Base-by-base conservation (phyloP, 1,140 invertebrate species). In the Lutraria rhynchaena region DNA sequence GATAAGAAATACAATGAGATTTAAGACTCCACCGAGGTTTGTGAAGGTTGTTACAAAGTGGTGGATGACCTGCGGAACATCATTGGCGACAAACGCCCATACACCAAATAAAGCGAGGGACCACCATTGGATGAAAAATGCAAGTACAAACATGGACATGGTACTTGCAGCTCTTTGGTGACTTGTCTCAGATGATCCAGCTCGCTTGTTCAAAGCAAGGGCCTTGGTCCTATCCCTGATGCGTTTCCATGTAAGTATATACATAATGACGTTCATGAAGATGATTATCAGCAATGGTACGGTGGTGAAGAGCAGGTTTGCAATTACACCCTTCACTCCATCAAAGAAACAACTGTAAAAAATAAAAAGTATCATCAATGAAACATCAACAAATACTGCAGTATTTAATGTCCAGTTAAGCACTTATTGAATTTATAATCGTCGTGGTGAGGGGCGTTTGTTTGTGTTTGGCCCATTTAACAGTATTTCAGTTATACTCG, bases 101-200 rank as follows among this genome's bases (percentile, higher is more conserved):
- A 83, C 70, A 17, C 84, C 82, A 49, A 73, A 78, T 13, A 86
- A 53, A n/a, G 78, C 82, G 65, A 86, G 61, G 1, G 84, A 82
- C 82, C 84, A 86, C 84, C 84, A 86, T n/a, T 86, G 84, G 15
- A 86, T 70, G 33, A 86, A 82, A 58, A 86, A 86, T 0, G 82
- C 84, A 0, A 69, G 81, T 1, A 86, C 84, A 58, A 86, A 86
- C 29, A 86, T 31, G 2, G 82, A 83, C 84, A 86, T 86, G 17
- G 80, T 61, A 49, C 71, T 77, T 3, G 84, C 84, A 17, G 82
- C 84, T 22, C 69, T 74, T 31, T 86, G 82, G 29, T 82, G 77
- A 13, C n/a, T 41, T 22, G 33, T 37, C 4, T 19, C 3, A 4
- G 22, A 19, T 0, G 74, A 78, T 1, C 41, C 41, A 0, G 60